These are phyloP conservation scores for Okapia johnstoni DNA, from an alignment of 2,113 vertebrate species.

Conservation along the genomic window DNA sequence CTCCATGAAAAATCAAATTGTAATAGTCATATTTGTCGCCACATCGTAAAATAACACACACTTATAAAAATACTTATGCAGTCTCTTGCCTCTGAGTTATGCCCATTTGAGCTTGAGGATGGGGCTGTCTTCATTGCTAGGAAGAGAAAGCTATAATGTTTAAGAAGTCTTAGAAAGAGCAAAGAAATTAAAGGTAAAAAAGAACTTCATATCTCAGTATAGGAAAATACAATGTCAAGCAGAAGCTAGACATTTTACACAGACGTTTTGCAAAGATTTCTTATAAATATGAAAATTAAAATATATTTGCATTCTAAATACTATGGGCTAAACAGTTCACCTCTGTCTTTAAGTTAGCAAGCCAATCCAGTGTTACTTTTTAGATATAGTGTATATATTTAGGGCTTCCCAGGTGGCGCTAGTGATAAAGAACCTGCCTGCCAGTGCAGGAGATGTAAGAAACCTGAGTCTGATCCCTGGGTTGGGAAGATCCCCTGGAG, in stretches of 20 bases:
- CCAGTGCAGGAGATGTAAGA: neutral
- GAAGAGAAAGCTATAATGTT: constrained; percentile 5
- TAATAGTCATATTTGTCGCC: neutral
- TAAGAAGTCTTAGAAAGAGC: neutral
- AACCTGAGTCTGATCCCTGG: neutral
- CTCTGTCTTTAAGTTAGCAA: neutral
- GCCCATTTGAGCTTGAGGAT: neutral
- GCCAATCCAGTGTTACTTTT: neutral
- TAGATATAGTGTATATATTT: neutral
- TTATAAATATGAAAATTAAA: constrained; percentile 33
- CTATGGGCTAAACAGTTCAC: neutral
- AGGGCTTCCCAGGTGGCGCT: neutral
- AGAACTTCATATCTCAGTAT: neutral
- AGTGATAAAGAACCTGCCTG: neutral
- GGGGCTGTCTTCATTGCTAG: neutral
- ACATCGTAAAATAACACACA: neutral
- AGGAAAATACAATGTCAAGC: neutral
- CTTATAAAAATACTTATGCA: neutral
- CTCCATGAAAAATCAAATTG: neutral
- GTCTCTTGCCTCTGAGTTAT: neutral
- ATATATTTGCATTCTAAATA: neutral
- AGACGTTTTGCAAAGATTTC: neutral
- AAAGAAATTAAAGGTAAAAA: neutral
- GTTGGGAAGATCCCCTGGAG: neutral
- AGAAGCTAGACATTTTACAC: neutral